A percentile compares a stretch with the other conserved stretches of the same genome.
phyloP scores from a whole-genome alignment of 2,797 vertebrate species.

The Lacerta bilineata region DNA sequence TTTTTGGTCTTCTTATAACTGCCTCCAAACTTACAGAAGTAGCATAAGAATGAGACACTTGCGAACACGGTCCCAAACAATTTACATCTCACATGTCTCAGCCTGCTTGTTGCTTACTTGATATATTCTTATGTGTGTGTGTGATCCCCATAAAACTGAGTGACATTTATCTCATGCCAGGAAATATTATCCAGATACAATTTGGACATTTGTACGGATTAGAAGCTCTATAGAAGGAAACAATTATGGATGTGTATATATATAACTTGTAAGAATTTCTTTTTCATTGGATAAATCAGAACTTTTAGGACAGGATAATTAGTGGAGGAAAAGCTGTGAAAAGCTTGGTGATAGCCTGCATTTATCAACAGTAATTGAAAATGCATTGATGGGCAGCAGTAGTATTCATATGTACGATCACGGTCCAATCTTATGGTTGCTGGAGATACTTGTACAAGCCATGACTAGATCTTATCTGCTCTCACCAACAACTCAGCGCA shows the following conservation, averaged over 20 bases:
- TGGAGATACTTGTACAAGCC: neutral
- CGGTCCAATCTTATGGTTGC: neutral
- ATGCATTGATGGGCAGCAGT: neutral
- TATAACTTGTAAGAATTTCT: constrained; percentile 50
- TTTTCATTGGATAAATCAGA: constrained; percentile 7
- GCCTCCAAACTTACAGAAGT: constrained; percentile 32
- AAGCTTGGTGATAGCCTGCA: neutral
- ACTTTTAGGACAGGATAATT: neutral
- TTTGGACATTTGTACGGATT: constrained; percentile 34
- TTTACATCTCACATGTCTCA: constrained; percentile 38
- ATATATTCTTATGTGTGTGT: neutral
- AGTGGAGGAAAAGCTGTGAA: constrained; percentile 7
- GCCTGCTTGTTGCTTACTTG: constrained; percentile 10
- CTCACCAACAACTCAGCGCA: neutral
- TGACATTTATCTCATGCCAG: constrained; percentile 52
- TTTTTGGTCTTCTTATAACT: constrained; percentile 35
- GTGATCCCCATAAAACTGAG: constrained; percentile 45
- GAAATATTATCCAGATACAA: constrained; percentile 54
- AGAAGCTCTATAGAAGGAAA: constrained; percentile 47
- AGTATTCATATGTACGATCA: neutral
- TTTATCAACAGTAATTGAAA: constrained; percentile 21
- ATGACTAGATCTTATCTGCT: neutral
- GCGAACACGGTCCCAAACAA: constrained; percentile 29
- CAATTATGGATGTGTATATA: constrained; percentile 24
- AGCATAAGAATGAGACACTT: constrained; percentile 32